Conservation (phyloP, 35 echinoderm and acorn worm species). For the Apostichopus japonicus region DNA sequence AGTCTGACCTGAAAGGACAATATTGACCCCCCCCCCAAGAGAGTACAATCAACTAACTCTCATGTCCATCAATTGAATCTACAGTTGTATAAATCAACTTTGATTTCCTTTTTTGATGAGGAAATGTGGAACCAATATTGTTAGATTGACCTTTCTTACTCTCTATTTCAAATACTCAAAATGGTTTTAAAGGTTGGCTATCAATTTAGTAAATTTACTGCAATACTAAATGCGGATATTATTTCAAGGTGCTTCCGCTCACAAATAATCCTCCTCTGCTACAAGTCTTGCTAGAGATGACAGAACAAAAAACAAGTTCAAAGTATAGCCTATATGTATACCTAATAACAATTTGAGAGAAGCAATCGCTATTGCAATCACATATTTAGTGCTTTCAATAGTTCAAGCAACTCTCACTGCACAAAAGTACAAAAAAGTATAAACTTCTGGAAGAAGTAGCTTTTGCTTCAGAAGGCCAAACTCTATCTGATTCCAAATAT, state of each 20-base stretch:
- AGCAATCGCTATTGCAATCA: neutral
- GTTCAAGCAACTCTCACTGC: neutral
- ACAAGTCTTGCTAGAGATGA: neutral
- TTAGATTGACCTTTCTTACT: slow-evolving; percentile 22
- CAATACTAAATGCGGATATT: too few relatives aligned
- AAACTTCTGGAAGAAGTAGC: too few relatives aligned
- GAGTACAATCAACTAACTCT: slow-evolving; percentile 20
- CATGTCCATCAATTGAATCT: slow-evolving; percentile 1
- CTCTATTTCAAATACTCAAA: slow-evolving; percentile 17
- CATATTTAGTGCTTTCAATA: neutral
- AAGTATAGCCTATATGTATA: neutral
- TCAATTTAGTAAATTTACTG: too few relatives aligned
- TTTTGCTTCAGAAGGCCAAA: too few relatives aligned
- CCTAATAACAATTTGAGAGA: neutral
- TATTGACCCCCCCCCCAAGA: neutral
- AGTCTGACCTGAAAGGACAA: too few relatives aligned
- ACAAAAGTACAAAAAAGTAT: too few relatives aligned
- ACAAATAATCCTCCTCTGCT: neutral
- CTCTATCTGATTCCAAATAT: too few relatives aligned
- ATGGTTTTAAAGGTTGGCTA: neutral
- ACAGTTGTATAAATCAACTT: slow-evolving; percentile 13
- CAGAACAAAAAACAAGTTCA: neutral
- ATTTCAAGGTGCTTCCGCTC: too few relatives aligned
- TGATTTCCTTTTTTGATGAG: slow-evolving; percentile 37
- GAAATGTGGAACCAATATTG: slow-evolving; percentile 42